Percentiles rank a stretch among this genome's conserved stretches.
Conservation (phyloP, 2,888 invertebrate genomes). For the Onchidella celtica region DNA sequence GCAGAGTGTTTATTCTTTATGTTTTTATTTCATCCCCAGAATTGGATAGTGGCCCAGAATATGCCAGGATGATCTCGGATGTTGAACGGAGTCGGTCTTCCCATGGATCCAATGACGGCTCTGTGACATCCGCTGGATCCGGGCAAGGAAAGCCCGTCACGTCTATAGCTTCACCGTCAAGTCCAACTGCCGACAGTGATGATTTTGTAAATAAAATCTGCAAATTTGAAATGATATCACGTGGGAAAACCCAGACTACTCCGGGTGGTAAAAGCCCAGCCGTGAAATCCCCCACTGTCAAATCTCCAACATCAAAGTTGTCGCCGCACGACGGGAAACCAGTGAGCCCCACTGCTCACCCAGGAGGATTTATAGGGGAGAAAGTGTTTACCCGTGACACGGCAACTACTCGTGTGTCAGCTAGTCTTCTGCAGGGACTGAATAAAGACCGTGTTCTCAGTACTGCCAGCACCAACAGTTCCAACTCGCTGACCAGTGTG, state of each 20-base stretch:
- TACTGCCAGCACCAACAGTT: conserved; percentile 63
- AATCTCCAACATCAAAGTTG: conserved; percentile 26
- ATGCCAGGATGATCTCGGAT: conserved; percentile 74
- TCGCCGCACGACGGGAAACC: conserved; percentile 12
- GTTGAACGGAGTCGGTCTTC: conserved; percentile 53
- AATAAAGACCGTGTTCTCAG: conserved; percentile 42
- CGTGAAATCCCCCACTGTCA: conserved; percentile 29
- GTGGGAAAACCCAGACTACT: conserved; percentile 59
- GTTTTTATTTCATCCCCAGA: conserved; percentile 64
- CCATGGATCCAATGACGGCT: conserved; percentile 49
- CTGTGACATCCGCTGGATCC: conserved; percentile 54
- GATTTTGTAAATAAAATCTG: conserved; percentile 88
- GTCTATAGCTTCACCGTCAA: conserved; percentile 27
- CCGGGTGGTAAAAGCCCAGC: conserved; percentile 22
- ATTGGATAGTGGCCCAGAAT: conserved; percentile 71
- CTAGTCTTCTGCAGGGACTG: conserved; percentile 61
- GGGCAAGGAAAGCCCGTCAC: conserved; percentile 48
- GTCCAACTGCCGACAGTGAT: conserved; percentile 80
- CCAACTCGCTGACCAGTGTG: conserved; percentile 73
- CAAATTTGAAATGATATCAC: conserved; percentile 84
- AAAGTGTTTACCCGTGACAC: conserved; percentile 76
- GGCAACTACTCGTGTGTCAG: conserved; percentile 73
- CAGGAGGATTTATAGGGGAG: conserved; percentile 66
- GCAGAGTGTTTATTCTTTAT: conserved; percentile 20
- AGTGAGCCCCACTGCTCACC: conserved; percentile 9